A percentile compares a stretch with the other conserved stretches of the same genome.
These are phyloP conservation scores for Sapayoa aenigma DNA, from an alignment of 2,113 vertebrate genomes.

Conservation along the genomic window DNA sequence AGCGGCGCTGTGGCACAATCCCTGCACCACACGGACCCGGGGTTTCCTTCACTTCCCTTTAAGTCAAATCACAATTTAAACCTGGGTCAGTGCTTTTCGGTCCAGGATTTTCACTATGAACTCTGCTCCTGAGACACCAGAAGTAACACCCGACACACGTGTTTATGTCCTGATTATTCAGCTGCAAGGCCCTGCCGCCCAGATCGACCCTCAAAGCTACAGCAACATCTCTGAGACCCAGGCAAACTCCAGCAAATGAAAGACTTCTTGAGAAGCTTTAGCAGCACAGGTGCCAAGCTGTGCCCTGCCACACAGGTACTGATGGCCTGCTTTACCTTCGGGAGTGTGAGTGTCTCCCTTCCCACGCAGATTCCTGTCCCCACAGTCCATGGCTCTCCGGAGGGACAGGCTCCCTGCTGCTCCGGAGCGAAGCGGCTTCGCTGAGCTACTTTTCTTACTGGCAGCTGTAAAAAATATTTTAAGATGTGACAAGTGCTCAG, in stretches of 20 bases:
- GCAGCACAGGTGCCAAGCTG: not conserved
- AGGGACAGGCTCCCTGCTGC: conserved; percentile 76
- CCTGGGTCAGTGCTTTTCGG: not conserved
- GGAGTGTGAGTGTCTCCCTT: conserved; percentile 70
- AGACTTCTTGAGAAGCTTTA: not conserved
- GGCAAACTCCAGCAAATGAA: not conserved
- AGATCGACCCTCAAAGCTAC: not conserved
- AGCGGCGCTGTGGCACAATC: not conserved
- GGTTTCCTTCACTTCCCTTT: not conserved
- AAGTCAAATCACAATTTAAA: not conserved
- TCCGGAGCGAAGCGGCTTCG: conserved; percentile 75
- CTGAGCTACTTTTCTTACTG: conserved; percentile 83
- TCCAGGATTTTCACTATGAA: not conserved
- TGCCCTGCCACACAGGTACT: not conserved
- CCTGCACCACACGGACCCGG: rapidly evolving
- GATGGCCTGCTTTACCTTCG: conserved; percentile 61
- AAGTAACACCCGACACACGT: rapidly evolving
- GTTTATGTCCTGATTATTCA: rapidly evolving
- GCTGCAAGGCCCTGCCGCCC: not conserved
- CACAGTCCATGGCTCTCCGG: conserved; percentile 80
- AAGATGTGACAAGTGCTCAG: not conserved
- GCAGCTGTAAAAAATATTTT: conserved; percentile 67
- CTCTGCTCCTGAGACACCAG: not conserved
- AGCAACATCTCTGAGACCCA: not conserved
- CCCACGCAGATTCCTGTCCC: conserved; percentile 67